Conservation (phyloP, 2,888 invertebrate genomes). For the Diplolepis rosae region DNA sequence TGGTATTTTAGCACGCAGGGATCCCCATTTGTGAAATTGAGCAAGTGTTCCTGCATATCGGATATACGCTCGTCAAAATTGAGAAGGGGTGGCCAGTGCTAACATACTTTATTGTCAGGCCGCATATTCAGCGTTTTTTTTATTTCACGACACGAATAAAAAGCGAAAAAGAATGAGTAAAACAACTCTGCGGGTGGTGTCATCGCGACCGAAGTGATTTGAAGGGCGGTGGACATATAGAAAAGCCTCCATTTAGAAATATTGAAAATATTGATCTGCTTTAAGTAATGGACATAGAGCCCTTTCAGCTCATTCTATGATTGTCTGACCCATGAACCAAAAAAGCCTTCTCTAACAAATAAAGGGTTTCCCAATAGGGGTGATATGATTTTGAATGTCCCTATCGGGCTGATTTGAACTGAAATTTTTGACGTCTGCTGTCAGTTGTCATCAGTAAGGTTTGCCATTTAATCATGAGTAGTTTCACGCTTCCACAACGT, state of each 20-base stretch:
- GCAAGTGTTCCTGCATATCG: constrained; percentile 34
- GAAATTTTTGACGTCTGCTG: too few species aligned
- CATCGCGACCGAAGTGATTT: constrained; percentile 38
- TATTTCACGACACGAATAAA: constrained; percentile 38
- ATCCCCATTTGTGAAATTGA: constrained; percentile 61
- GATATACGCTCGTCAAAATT: constrained; percentile 49
- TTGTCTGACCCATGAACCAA: constrained; percentile 30
- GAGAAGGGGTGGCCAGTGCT: constrained; percentile 50
- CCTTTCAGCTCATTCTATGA: constrained; percentile 33
- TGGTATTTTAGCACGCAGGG: constrained; percentile 47
- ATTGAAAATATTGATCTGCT: constrained; percentile 66
- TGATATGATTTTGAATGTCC: too few species aligned
- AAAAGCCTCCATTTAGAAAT: constrained; percentile 59
- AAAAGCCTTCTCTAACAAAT: too few species aligned
- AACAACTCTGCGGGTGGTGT: constrained; percentile 37
- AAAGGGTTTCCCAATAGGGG: too few species aligned
- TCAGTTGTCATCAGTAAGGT: too few species aligned
- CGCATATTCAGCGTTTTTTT: constrained; percentile 43
- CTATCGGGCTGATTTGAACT: too few species aligned
- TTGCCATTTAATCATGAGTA: too few species aligned
- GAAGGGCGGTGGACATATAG: constrained; percentile 28
- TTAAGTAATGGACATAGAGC: constrained; percentile 55
- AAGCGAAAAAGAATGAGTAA: constrained; percentile 39
- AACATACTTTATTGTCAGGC: constrained; percentile 47
- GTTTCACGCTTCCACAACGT: too few species aligned